Percentiles rank a stretch among this genome's conserved stretches.
phyloP scores from a whole-genome alignment of 2,888 invertebrate species.

The Malthinus flaveolus region DNA sequence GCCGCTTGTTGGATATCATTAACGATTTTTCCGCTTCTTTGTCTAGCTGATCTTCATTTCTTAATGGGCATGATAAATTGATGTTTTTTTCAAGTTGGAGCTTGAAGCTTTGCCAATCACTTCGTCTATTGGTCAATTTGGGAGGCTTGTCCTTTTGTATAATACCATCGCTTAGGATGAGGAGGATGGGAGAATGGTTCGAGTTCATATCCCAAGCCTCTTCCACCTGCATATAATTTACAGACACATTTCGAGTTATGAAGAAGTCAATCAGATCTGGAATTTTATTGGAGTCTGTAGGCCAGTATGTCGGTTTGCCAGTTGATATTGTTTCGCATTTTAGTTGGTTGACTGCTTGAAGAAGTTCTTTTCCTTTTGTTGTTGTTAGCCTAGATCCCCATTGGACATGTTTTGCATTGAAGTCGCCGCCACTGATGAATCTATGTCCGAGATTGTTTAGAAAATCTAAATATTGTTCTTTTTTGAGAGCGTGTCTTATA shows the following conservation, averaged over 20 bases:
- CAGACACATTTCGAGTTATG: not conserved
- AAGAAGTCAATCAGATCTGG: not conserved
- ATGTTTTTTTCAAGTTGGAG: too few relatives aligned
- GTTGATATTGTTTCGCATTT: not conserved
- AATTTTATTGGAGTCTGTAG: not conserved
- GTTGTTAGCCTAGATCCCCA: slow-evolving; percentile 3
- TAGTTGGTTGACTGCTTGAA: not conserved
- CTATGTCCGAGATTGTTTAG: too few relatives aligned
- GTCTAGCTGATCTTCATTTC: too few relatives aligned
- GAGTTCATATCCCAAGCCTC: not conserved
- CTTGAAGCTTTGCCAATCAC: not conserved
- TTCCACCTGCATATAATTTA: not conserved
- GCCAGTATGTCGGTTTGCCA: not conserved
- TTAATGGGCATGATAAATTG: too few relatives aligned
- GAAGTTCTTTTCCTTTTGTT: not conserved
- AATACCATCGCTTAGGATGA: not conserved
- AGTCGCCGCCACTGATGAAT: not conserved
- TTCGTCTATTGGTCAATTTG: not conserved
- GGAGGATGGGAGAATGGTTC: not conserved
- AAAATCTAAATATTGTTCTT: too few relatives aligned
- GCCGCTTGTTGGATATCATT: too few relatives aligned
- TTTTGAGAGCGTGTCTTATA: too few relatives aligned
- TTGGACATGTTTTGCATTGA: not conserved
- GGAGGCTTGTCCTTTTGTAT: not conserved
- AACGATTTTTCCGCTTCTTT: too few relatives aligned